Evolutionary conservation across 2,888 invertebrate genomes (phyloP), one percentile per base, ranked within the genome.

Genomic region (Lasioglossum malachurum): DNA sequence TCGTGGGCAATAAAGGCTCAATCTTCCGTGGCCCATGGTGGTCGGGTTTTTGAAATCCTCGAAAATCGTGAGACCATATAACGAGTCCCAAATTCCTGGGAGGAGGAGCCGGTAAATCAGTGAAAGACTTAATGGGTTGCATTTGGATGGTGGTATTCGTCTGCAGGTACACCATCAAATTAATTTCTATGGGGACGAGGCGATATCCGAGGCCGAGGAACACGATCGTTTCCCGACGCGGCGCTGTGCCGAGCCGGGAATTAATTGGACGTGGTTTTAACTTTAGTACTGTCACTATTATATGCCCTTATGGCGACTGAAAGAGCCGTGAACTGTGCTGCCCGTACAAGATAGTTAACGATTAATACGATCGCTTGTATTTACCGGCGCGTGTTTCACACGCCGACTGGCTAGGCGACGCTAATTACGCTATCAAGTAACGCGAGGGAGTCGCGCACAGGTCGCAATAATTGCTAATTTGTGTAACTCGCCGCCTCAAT

Each of bases 401-500:
- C 93, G 93, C 90, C 86, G 80, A 46, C 79, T 83, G 86, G 83
- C 90, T 91, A 87, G 89, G 88, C 92, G 87, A 91, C 92, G 88
- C 90, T 93, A 93, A 93, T 93, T 93, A 87, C 87, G 81, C 90
- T 93, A 93, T 93, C 92, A 91, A 93, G 91, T 94, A 93, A 93
- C 91, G 89, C 89, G 90, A 88, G 91, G 88, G 86, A 87, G 81
- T 88, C 81, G 81, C 77, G 83, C 72, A 83, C 78, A 84, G 86
- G 77, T 83, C 75, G 80, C 76, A 87, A 91, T 93, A 93, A 94
- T 93, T 93, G 88, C 87, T 53, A 53, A 57, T 57, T 57, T 57
- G 89, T 78, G 86, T 88, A 92, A 92, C 88, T 88, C 82, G 87
- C 83, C 87, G 86, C 84, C 80, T 91, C 91, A 93, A 94, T 94